Evolutionary conservation across 2,113 vertebrate species (phyloP).

Genomic region (Apteryx mantelli): DNA sequence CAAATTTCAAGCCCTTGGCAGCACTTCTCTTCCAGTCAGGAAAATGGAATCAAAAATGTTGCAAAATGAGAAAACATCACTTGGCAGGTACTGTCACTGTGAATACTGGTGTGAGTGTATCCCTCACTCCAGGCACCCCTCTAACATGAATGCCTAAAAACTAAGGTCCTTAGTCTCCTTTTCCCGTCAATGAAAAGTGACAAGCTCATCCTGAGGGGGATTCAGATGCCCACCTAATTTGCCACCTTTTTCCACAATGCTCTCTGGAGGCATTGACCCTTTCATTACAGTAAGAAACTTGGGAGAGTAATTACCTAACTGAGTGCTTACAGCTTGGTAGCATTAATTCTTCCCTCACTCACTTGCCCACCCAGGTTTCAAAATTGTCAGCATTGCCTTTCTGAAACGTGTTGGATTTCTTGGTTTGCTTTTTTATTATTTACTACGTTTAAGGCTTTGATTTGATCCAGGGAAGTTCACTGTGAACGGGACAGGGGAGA

Average conservation of each 20-base stretch:
- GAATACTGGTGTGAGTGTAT: neutral
- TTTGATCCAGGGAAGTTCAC: neutral
- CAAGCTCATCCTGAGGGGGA: neutral
- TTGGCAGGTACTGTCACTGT: neutral
- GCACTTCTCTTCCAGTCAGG: neutral
- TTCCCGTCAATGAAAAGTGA: neutral
- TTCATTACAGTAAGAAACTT: neutral
- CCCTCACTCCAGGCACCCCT: neutral
- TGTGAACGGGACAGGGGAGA: neutral
- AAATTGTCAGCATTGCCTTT: neutral
- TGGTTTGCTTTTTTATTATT: neutral
- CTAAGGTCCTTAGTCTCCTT: neutral
- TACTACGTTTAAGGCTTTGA: neutral
- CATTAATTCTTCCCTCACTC: neutral
- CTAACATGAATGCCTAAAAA: neutral
- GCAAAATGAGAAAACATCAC: neutral
- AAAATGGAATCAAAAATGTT: neutral
- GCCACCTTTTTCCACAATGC: neutral
- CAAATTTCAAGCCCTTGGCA: neutral
- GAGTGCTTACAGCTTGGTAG: neutral
- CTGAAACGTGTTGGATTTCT: neutral
- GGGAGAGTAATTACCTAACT: neutral
- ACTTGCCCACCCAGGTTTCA: neutral
- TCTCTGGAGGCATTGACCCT: neutral
- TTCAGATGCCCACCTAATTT: neutral